These are phyloP conservation scores for Saimiri boliviensis DNA, from an alignment of 2,113 vertebrate species.

Conservation along the genomic window DNA sequence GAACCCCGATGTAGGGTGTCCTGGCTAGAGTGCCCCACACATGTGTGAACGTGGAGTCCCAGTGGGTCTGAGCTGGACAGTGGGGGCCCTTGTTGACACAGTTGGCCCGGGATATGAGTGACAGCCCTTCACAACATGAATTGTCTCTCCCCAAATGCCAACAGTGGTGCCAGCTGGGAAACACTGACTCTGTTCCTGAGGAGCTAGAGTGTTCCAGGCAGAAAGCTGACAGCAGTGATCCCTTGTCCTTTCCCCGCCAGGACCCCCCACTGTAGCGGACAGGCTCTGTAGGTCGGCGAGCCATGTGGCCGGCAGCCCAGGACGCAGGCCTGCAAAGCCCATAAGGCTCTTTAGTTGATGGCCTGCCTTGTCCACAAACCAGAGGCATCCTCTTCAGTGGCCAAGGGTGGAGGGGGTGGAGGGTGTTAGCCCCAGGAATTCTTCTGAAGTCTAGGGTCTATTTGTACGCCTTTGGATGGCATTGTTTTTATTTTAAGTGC, in stretches of 20 bases:
- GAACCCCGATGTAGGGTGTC: background rate
- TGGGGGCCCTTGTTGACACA: background rate
- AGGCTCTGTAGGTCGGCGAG: too few relatives aligned
- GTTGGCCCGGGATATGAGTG: background rate
- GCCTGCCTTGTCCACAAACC: background rate
- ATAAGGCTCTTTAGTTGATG: background rate
- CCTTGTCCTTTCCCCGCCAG: background rate
- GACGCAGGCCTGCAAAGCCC: background rate
- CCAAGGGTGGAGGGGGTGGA: background rate
- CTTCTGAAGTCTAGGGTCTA: background rate
- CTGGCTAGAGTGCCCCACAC: background rate
- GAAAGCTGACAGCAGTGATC: background rate
- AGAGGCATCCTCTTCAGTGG: background rate
- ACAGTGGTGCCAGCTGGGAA: background rate
- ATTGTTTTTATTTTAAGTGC: conserved; percentile 26
- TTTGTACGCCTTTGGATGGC: background rate
- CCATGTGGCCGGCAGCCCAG: background rate
- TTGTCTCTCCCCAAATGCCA: background rate
- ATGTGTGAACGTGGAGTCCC: too few relatives aligned
- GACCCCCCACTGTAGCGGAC: background rate
- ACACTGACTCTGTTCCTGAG: background rate
- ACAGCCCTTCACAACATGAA: background rate
- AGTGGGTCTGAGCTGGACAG: background rate
- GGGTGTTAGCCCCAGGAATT: background rate
- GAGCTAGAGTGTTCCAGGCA: background rate